Base-by-base conservation (phyloP, 2,888 invertebrate genomes). In the Bembecia ichneumoniformis region DNA sequence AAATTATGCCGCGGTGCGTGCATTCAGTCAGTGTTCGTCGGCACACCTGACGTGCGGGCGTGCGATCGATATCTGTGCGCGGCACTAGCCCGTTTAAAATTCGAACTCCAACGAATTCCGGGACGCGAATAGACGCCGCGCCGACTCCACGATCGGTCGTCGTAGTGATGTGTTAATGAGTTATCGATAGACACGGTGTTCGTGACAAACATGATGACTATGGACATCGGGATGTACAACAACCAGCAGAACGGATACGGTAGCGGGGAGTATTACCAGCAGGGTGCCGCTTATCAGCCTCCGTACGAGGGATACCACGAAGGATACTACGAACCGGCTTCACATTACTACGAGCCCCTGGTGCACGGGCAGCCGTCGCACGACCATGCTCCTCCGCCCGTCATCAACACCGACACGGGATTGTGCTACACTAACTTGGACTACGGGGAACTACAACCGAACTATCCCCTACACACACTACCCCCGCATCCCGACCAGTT, bases 401-500 rank as follows among this genome's bases (percentile, higher is more conserved):
- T 95, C 46, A 95, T 96, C 59, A 94, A 93, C 67, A 93, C 94
- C 1, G 95, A 95, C 66, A 92, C 95, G 43, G 96, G 96, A 0
- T 87, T 96, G 52, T 95, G 96, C 74, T 96, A 96, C 74, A 96
- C 96, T 0, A 96, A 96, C 74, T 81, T 96, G 62, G 96, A 96
- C 76, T 95, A 95, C 64, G 90, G 90, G 3, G 67, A 89, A 53
- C 56, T 80, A 51, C 82, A 82, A 62, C 75, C 87, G 34, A 77
- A 77, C 53, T 88, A 89, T 51, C 89, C 89, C 34, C 80, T 89
- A 45, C 89, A 90, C 54, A 75, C 88, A 4, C 63, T 89, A 43
- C 88, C 89, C 45, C 88, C 90, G 52, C 87, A 89, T 55, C 87
- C 89, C 0, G 88, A 88, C 43, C 79, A 71, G 57, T 76, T 79